Evolutionary conservation across 2,888 invertebrate species (phyloP).

Genomic region (Pammene aurita): DNA sequence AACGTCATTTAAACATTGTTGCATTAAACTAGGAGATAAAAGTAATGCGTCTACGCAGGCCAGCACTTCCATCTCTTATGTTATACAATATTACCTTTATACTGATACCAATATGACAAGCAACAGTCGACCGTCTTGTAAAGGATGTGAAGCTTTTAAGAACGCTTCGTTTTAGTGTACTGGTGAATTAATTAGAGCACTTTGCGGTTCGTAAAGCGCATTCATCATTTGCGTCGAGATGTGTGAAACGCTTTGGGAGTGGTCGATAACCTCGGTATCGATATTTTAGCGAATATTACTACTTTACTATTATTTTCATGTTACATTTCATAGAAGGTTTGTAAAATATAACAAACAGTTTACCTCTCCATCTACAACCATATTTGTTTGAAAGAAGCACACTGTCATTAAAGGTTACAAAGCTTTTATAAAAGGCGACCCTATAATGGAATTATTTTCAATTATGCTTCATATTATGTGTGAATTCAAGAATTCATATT

Average conservation of each 20-base stretch:
- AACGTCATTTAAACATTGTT: conserved; percentile 14
- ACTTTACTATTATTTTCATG: neutral
- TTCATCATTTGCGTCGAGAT: conserved; percentile 71
- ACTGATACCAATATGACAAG: neutral
- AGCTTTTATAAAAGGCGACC: too few species aligned
- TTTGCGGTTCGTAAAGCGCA: conserved; percentile 67
- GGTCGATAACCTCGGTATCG: conserved; percentile 40
- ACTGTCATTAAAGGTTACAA: too few species aligned
- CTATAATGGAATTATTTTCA: too few species aligned
- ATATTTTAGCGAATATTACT: conserved; percentile 15
- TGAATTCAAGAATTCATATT: too few species aligned
- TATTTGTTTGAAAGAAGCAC: too few species aligned
- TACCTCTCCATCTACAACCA: too few species aligned
- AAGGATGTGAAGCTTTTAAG: neutral
- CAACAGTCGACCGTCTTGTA: neutral
- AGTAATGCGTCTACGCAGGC: conserved; percentile 29
- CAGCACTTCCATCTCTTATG: conserved; percentile 38
- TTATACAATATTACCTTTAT: conserved; percentile 16
- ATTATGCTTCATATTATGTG: too few species aligned
- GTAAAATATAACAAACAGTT: too few species aligned
- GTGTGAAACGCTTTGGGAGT: conserved; percentile 50
- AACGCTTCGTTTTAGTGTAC: conserved; percentile 20
- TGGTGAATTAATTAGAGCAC: conserved; percentile 58
- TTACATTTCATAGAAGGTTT: too few species aligned
- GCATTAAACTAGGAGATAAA: conserved; percentile 26